phyloP scores from a whole-genome alignment of 2,797 vertebrate genomes.

The Lophius americanus region DNA sequence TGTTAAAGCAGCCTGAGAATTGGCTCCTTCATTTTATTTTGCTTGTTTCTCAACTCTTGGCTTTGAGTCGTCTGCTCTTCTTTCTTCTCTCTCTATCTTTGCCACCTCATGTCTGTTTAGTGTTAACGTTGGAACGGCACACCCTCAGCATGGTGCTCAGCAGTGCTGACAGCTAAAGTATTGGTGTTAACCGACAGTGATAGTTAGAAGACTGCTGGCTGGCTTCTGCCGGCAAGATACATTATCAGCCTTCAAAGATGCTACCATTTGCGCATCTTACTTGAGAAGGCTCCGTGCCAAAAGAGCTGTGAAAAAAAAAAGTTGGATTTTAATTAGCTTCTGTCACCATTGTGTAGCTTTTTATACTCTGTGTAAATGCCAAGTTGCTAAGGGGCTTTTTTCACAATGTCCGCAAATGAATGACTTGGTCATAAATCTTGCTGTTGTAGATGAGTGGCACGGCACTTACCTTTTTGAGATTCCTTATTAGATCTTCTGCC shows the following conservation, averaged over 20 bases:
- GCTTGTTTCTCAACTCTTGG: neutral
- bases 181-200: conserved; percentile 50
- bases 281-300: conserved; percentile 17
- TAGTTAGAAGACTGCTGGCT: conserved; percentile 32
- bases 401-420: neutral
- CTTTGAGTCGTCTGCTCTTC: neutral
- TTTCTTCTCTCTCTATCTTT: conserved; percentile 28
- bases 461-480: neutral
- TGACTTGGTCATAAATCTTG: no score
- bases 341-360: neutral
- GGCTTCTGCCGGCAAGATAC: conserved; percentile 50
- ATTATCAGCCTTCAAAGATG: conserved; percentile 56
- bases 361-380: conserved; percentile 1
- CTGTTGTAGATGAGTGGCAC: no score
- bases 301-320: conserved; percentile 15
- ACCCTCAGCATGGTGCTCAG: conserved; percentile 33
- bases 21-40: neutral
- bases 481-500: conserved; percentile 10
- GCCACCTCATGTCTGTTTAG: conserved; percentile 50
- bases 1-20: conserved; percentile 1
- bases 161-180: conserved; percentile 41
- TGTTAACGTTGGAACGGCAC: conserved; percentile 41
- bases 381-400: neutral
- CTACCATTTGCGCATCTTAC: conserved; percentile 25
- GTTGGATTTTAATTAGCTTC: neutral